These are phyloP conservation scores for Amphiprion percula DNA, from an alignment of 2,113 vertebrate genomes.

Conservation along the genomic window DNA sequence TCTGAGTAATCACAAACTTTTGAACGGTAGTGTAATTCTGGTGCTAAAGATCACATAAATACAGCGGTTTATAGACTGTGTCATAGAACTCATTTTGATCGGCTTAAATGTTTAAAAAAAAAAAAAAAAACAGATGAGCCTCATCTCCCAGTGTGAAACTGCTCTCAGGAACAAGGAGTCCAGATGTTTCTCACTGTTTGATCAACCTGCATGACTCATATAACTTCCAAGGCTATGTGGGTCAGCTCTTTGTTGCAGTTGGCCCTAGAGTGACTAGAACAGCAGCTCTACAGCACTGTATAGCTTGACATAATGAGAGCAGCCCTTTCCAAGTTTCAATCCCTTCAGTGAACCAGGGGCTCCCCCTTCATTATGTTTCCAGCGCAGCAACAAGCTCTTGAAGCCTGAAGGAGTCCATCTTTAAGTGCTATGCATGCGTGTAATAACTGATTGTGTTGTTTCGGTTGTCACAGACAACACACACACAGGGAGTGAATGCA, in stretches of 20 bases:
- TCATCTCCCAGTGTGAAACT: neutral
- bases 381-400: slow-evolving; percentile 17
- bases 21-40: no score
- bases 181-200: slow-evolving; percentile 33
- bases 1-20: no score
- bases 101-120: slow-evolving; percentile 17
- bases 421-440: neutral
- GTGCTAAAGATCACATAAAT: neutral
- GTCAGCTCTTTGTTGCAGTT: slow-evolving; percentile 35
- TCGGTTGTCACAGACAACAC: no score
- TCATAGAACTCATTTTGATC: slow-evolving; percentile 8
- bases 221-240: slow-evolving; percentile 19
- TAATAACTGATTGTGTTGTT: neutral
- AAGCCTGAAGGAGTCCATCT: neutral
- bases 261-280: slow-evolving; percentile 28
- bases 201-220: slow-evolving; percentile 31
- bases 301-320: slow-evolving; percentile 59
- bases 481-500: neutral
- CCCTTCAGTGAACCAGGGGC: slow-evolving; percentile 5
- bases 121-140: neutral
- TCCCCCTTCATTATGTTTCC: slow-evolving; percentile 16
- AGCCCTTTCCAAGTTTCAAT: slow-evolving; percentile 29
- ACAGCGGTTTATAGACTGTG: neutral
- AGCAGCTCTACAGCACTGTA: slow-evolving; percentile 16
- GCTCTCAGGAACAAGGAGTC: slow-evolving; percentile 15